Evolutionary conservation across 2,888 invertebrate genomes (phyloP), one percentile per base, ranked within the genome.

Genomic region (Aleiodes leptofemur): DNA sequence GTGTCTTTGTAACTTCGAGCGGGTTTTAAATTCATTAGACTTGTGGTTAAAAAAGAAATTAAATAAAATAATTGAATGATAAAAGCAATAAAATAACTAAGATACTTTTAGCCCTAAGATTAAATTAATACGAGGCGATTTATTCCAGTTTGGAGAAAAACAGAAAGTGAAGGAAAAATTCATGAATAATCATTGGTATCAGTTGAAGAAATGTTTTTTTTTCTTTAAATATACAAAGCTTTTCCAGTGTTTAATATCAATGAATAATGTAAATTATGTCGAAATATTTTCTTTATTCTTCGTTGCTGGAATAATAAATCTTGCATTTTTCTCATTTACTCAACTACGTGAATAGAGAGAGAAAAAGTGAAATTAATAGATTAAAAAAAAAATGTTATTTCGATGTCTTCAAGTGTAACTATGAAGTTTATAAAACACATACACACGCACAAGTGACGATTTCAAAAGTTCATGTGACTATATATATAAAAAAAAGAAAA

Each of bases 361-460:
- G 8, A 43, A 71, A 14, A 23, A 72, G 61, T 68, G 43, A 56
- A 59, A 64, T 70, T 31, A 57, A 64, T 57, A 53, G 43, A 68
- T 31, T 34, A n/a, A 68, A 48, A 68, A 73, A 50, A 6, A 69
- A 51, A 86, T 85, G 81, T 86, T 88, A 88, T 70, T 88, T 88
- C 86, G 88, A 89, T 89, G 89, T 89, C 88, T 88, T 89, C 86
- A 87, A 88, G 84, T 88, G 87, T 88, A 88, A 85, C 87, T 85
- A 86, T 83, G 86, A 88, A 86, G 85, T 88, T 88, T 88, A 85
- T 87, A 87, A 83, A 81, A 83, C 82, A 86, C 84, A 43, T 43
- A 85, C 88, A 85, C 88, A 85, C 88, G 86, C 88, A 89, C 87
- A 87, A 86, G 85, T 87, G 86, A 88, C 84, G 84, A 85, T 84